Evolutionary conservation across 1,140 invertebrate genomes (phyloP).

Genomic region (Diabrotica virgifera): DNA sequence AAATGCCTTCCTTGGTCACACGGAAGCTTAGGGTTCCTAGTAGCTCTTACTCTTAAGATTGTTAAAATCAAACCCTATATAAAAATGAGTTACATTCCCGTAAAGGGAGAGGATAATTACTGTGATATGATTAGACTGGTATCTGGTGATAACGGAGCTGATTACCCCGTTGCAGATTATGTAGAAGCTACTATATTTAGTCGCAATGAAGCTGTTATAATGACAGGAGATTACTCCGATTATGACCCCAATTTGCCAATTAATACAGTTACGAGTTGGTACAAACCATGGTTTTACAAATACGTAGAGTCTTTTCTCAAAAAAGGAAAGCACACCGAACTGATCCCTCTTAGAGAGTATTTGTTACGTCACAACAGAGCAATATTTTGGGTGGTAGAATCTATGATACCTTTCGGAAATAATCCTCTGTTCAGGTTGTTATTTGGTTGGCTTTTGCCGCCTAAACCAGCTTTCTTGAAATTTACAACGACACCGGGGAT

Average conservation of each 20-base stretch:
- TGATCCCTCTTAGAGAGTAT: slow-evolving; percentile 56
- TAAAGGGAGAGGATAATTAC: slow-evolving; percentile 53
- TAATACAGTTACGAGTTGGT: slow-evolving; percentile 53
- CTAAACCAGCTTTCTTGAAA: slow-evolving; percentile 54
- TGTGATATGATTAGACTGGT: slow-evolving; percentile 53
- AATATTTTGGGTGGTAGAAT: slow-evolving; percentile 59
- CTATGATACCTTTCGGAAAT: slow-evolving; percentile 55
- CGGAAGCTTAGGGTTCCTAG: slow-evolving; percentile 56
- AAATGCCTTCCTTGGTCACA: slow-evolving; percentile 57
- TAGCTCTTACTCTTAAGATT: slow-evolving; percentile 53
- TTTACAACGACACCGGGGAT: slow-evolving; percentile 56
- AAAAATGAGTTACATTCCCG: slow-evolving; percentile 55
- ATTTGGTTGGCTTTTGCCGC: slow-evolving; percentile 51
- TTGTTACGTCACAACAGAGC: slow-evolving; percentile 55
- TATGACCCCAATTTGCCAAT: slow-evolving; percentile 43
- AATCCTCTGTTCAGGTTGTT: slow-evolving; percentile 47
- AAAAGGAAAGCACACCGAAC: slow-evolving; percentile 51
- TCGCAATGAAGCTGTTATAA: slow-evolving; percentile 55
- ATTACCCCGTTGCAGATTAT: slow-evolving; percentile 49
- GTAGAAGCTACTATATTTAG: slow-evolving; percentile 56
- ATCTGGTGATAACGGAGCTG: slow-evolving; percentile 38
- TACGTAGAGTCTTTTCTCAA: slow-evolving; percentile 56
- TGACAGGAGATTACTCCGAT: slow-evolving; percentile 54
- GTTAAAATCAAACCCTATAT: slow-evolving; percentile 54
- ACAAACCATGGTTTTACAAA: slow-evolving; percentile 66